A percentile compares a stretch with the other conserved stretches of the same genome.
phyloP scores from a whole-genome alignment of 2,113 vertebrate genomes.

The Tragelaphus scriptus region DNA sequence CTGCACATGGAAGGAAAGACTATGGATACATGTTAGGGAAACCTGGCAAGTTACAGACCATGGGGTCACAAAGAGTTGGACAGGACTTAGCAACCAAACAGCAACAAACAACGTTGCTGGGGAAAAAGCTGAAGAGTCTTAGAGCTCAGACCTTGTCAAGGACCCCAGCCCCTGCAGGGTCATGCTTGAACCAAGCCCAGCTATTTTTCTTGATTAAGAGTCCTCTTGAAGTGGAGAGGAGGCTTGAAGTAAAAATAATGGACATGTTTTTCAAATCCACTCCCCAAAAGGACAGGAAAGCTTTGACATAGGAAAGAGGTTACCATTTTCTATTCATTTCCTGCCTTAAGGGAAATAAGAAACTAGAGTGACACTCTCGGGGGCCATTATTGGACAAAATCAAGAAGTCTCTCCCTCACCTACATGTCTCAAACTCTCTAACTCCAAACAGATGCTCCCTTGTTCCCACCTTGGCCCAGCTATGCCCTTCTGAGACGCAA shows the following conservation, averaged over 20 bases:
- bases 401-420: not conserved
- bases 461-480: not conserved
- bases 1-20: not conserved
- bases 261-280: not conserved
- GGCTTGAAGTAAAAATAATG: not conserved
- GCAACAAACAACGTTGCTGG: not conserved
- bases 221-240: not conserved
- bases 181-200: not conserved
- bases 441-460: not conserved
- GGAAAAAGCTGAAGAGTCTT: not conserved
- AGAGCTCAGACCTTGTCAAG: not conserved
- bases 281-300: not conserved
- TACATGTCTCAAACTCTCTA: not conserved
- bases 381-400: not conserved
- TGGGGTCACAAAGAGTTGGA: not conserved
- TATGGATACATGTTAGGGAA: not conserved
- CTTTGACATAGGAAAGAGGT: not conserved
- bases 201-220: not conserved
- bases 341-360: not conserved
- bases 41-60: not conserved
- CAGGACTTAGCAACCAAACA: not conserved
- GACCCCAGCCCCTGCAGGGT: not conserved
- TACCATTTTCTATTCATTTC: not conserved
- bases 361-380: not conserved
- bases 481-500: rapidly evolving